Base-by-base conservation (phyloP, 1,140 invertebrate species). In the Drosophila ogumai region DNA sequence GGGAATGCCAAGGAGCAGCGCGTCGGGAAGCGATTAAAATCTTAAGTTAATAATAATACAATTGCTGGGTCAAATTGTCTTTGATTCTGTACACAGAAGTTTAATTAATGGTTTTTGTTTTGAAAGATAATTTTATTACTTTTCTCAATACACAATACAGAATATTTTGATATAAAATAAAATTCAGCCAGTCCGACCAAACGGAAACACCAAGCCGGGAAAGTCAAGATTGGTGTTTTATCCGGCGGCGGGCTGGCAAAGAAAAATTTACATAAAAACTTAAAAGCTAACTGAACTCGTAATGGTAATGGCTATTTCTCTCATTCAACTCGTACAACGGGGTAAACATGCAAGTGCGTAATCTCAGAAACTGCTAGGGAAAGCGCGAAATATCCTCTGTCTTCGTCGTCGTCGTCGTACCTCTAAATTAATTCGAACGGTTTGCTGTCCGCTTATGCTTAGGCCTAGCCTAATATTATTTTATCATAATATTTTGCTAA, bases 401-500 rank as follows among this genome's bases (percentile, higher is more conserved):
- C 31, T 6, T 36, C 46, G 15, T 50, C 56, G 34, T 50, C 46
- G 76, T 49, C 25, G 47, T 49, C 15, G 47, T 61, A 64, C 38
- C 78, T 69, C 59, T 57, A 52, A 59, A 36, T 69, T 55, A 55
- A 68, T 77, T 47, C 56, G 41, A 75, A 41, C 59, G 54, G 19
- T 25, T 60, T 71, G 31, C 36, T 22, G 28, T 34, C 28, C 61
- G 49, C 68, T 58, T 63, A 65, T 32, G 44, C 58, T 46, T 60
- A 81, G 58, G 57, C 50, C 61, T 88, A 85, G 64, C 67, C 78
- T 85, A 85, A 78, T 77, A 90, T 88, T 88, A 87, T 87, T 74
- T 68, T 84, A 88, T 56, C 71, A 84, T 87, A 84, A 90, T 88
- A 88, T 88, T 88, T 88, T 90, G 84, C 84, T 88, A 88, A 88